Evolutionary conservation across 2,888 invertebrate genomes (phyloP).

Genomic region (Petrophora chlorosata): DNA sequence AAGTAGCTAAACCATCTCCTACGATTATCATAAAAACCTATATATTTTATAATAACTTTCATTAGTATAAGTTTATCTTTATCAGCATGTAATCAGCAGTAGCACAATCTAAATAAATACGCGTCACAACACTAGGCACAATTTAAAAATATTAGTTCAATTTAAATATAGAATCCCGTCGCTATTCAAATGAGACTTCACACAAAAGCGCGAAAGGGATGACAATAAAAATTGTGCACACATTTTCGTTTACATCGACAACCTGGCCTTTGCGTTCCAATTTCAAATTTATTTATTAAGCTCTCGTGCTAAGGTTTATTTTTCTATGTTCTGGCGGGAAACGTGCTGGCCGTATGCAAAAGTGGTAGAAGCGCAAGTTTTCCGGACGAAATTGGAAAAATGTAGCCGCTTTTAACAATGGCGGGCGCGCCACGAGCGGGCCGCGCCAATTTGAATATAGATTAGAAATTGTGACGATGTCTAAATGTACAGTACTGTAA

Average conservation of each 20-base stretch:
- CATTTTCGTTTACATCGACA: constrained; percentile 50
- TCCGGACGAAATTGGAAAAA: constrained; percentile 80
- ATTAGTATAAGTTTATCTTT: too few relatives aligned
- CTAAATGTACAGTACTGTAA: too few relatives aligned
- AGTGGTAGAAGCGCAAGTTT: constrained; percentile 61
- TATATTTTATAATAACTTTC: too few relatives aligned
- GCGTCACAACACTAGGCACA: constrained; percentile 7
- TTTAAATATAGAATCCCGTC: constrained; percentile 33
- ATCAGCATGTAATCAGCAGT: too few relatives aligned
- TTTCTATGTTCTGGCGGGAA: neutral
- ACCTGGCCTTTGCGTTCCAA: constrained; percentile 13
- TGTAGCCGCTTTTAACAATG: constrained; percentile 75
- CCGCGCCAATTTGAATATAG: constrained; percentile 81
- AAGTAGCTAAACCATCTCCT: too few relatives aligned
- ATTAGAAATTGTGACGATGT: constrained; percentile 80
- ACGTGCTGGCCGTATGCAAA: constrained; percentile 49
- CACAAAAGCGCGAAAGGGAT: constrained; percentile 54
- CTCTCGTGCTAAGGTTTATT: constrained; percentile 25
- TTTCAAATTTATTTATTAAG: constrained; percentile 17
- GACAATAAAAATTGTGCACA: constrained; percentile 55
- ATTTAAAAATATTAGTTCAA: constrained; percentile 31
- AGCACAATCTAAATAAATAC: too few relatives aligned
- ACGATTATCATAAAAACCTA: too few relatives aligned
- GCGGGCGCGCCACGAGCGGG: constrained; percentile 59
- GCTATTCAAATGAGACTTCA: constrained; percentile 45